Base-by-base conservation (phyloP, 2,113 vertebrate species). In the Saccopteryx leptura region DNA sequence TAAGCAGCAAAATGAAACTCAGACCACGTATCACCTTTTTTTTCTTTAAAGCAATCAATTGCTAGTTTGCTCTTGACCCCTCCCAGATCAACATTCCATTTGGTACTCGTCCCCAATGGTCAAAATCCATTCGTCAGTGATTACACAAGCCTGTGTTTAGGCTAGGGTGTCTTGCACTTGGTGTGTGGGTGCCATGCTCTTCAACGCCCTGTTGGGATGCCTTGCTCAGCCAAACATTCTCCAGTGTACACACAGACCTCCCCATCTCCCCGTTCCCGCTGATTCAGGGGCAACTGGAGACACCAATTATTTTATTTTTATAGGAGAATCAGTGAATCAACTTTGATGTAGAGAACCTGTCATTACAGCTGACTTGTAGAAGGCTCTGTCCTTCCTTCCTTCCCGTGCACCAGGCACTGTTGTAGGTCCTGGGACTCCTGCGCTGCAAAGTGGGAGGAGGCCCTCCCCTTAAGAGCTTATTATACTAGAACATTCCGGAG, bases 121-220 rank as follows among this genome's bases (percentile, higher is more conserved):
- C 72, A 39, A 21, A 28, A 24, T 14, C 61, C 86, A 17, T 2
- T 1, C 0, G 11, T 4, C 6, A 39, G 5, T 0, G 58, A 66
- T 31, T 4, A 15, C 54, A 6, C 52, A 5, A 1, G 12, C 3
- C 72, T 4, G 3, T 2, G 14, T 46, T 56, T 2, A 2, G 52
- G 21, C 9, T 2, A 7, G n/a, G 50, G 6, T 3, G 61, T 19
- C 50, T 0, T 0, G 26, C 1, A 2, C 3, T 0, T 39, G 39
- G 39, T 39, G 39, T 39, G 39, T 39, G 39, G 12, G 56, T 13
- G 1, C 46, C 0, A 0, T 0, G 0, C 2, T 12, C 79, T 23
- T 50, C 19, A 39, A 9, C 11, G 6, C 17, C 7, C 81, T 54
- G 7, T 48, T 52, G 7, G 19, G 66, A 6, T 11, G 21, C 72